Percentiles rank a stretch among this genome's conserved stretches.
phyloP scores from a whole-genome alignment of 2,888 invertebrate genomes.

The Drosophila falleni region DNA sequence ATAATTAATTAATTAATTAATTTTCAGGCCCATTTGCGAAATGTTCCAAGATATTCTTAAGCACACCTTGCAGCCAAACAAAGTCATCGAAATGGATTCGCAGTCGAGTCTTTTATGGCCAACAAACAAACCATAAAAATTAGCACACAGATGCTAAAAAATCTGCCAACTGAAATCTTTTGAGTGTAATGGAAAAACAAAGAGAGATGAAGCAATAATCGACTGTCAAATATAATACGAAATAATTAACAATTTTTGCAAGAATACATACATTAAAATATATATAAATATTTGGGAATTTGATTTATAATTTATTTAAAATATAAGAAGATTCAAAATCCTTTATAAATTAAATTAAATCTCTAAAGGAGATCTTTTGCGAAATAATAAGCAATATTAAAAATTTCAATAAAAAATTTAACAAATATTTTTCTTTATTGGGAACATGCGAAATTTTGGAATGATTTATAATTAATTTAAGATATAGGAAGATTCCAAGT shows the following conservation, averaged over 20 bases:
- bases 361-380: too few relatives aligned
- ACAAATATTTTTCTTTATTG: too few relatives aligned
- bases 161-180: background rate
- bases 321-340: background rate
- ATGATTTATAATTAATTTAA: too few relatives aligned
- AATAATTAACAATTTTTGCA: background rate
- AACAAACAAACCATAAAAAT: constrained; percentile 38
- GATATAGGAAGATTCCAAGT: too few relatives aligned
- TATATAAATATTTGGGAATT: too few relatives aligned
- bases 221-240: background rate
- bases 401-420: too few relatives aligned
- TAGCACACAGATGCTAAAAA: constrained; percentile 3
- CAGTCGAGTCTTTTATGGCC: constrained; percentile 16
- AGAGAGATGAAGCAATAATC: too few relatives aligned
- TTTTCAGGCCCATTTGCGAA: constrained; percentile 49
- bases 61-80: constrained; percentile 27
- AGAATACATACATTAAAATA: background rate
- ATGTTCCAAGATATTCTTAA: constrained; percentile 33
- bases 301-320: background rate
- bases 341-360: background rate
- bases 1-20: constrained; percentile 77
- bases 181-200: background rate
- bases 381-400: too few relatives aligned
- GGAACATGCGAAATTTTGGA: too few relatives aligned
- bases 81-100: constrained; percentile 25